A percentile compares a stretch with the other conserved stretches of the same genome.
phyloP scores from a whole-genome alignment of 1,140 invertebrate genomes.

The Onthophagus taurus region DNA sequence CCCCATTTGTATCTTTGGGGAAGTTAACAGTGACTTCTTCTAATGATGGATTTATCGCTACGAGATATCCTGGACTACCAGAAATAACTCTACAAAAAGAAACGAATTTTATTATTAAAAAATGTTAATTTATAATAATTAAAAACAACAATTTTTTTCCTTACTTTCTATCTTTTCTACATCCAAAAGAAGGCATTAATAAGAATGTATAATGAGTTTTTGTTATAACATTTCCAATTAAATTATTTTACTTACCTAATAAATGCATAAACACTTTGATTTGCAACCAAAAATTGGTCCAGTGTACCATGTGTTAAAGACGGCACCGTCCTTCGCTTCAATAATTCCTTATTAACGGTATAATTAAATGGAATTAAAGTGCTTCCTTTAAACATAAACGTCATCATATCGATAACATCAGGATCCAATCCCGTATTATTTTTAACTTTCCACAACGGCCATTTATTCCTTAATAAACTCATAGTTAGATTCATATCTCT shows the following conservation, averaged over 20 bases:
- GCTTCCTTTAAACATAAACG: conserved; percentile 63
- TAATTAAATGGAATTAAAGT: conserved; percentile 53
- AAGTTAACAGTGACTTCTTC: conserved; percentile 41
- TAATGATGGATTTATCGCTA: conserved; percentile 50
- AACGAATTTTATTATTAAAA: conserved; percentile 10
- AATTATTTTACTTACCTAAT: conserved; percentile 44
- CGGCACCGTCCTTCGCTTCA: conserved; percentile 37
- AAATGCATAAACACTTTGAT: conserved; percentile 49
- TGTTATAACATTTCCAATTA: neutral
- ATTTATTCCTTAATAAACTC: conserved; percentile 32
- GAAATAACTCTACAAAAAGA: conserved; percentile 47
- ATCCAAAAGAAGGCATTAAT: neutral
- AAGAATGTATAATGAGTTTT: neutral
- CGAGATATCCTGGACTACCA: conserved; percentile 58
- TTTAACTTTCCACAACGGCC: conserved; percentile 42
- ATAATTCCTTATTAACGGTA: conserved; percentile 36
- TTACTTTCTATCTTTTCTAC: no score
- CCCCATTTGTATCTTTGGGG: conserved; percentile 27
- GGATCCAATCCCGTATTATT: conserved; percentile 24
- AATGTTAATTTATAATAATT: conserved; percentile 7
- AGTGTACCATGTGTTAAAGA: conserved; percentile 50
- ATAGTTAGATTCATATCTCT: conserved; percentile 25
- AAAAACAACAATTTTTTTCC: no score
- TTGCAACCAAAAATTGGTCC: conserved; percentile 36
- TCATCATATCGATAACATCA: conserved; percentile 51